phyloP scores from a whole-genome alignment of 2,888 invertebrate species.

The Tuberolachnus salignus region DNA sequence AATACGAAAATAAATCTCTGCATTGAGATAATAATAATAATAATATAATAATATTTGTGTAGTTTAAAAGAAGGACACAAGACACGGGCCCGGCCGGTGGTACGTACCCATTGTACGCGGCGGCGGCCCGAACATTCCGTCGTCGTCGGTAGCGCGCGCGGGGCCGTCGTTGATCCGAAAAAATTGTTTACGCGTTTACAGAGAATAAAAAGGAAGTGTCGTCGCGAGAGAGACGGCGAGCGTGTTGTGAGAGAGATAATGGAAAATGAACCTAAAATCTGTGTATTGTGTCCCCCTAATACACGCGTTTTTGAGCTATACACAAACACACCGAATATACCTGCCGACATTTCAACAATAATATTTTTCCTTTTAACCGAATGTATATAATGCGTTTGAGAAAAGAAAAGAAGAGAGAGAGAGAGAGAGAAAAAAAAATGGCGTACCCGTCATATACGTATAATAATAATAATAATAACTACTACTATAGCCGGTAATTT shows the following conservation, averaged over 20 bases:
- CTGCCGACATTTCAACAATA: constrained; percentile 28
- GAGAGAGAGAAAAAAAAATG: too few species aligned
- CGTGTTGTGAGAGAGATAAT: not conserved
- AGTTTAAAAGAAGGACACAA: constrained; percentile 43
- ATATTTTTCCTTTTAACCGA: constrained; percentile 37
- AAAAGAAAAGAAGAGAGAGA: too few species aligned
- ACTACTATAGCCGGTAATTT: constrained; percentile 2
- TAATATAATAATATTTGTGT: constrained; percentile 55
- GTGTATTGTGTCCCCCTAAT: constrained; percentile 17
- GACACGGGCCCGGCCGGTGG: not conserved
- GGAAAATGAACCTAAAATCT: constrained; percentile 5
- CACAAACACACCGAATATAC: not conserved
- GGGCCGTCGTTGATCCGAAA: constrained; percentile 26
- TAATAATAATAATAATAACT: too few species aligned
- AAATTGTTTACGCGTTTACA: constrained; percentile 17
- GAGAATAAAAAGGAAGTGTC: constrained; percentile 21
- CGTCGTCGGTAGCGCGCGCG: constrained; percentile 31
- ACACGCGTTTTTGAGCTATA: not conserved
- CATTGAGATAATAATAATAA: constrained; percentile 42
- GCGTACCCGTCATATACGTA: too few species aligned
- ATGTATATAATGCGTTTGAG: not conserved
- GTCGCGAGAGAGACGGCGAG: too few species aligned
- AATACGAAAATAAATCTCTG: constrained; percentile 39
- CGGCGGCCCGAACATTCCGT: constrained; percentile 15
- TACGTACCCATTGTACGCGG: too few species aligned